Evolutionary conservation across 1,140 invertebrate genomes (phyloP), one percentile per base, ranked within the genome.

Genomic region (Watersipora subatra): DNA sequence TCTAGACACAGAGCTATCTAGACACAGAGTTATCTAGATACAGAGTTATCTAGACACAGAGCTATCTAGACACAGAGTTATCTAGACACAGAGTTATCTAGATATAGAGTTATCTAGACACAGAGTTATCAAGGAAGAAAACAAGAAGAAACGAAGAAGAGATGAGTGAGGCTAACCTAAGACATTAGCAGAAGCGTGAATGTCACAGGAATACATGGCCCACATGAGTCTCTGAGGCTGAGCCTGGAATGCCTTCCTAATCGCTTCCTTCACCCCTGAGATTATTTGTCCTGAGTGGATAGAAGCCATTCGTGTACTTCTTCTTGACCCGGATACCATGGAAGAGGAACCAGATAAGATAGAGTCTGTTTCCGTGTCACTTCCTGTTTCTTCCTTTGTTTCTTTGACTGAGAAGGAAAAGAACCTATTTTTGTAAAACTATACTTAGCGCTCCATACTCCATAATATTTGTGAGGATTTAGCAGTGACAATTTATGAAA

Each of bases 161-260:
- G n/a, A n/a, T n/a, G n/a, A n/a, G n/a, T n/a, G n/a, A n/a, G n/a
- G 86, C 88, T 88, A 80, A 91, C 92, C 94, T 73, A 99, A 83
- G 69, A 93, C 91, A 80, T 94, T 91, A 1, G 90, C 87, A 69
- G 91, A 92, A 15, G 93, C 92, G 73, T 91, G 77, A 67, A 99
- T 93, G 71, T 86, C 88, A 79, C 93, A 97, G 30, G 86, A 89
- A 76, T 97, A 99, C 92, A 98, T 97, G 0, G 96, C 93, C 15
- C 89, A 90, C 82, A 97, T 91, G 1, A 99, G 77, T 65, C 96
- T 83, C 74, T 93, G 92, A 2, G 90, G 87, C 75, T 93, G 90
- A 29, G 86, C 85, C 77, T 92, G 90, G 72, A 98, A 93, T 0
- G 91, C 88, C 77, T 86, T 88, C 57, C 88, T 83, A 75, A 93